phyloP scores from a whole-genome alignment of 2,797 vertebrate species.

The Pogoniulus pusillus region DNA sequence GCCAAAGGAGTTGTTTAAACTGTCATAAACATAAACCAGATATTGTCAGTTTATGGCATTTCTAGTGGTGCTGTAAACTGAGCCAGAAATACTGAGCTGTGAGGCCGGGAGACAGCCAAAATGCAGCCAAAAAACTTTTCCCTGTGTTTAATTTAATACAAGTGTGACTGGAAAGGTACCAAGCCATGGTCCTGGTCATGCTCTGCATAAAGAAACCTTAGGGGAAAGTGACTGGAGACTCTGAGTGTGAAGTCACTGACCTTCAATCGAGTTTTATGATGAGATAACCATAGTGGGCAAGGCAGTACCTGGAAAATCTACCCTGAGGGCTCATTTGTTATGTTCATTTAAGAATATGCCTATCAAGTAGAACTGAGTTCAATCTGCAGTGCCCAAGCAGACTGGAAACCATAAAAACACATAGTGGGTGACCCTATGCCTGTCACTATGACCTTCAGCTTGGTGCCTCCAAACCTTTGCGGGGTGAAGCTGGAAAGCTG shows the following conservation, averaged over 20 bases:
- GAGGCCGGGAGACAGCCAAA: background rate
- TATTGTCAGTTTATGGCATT: slow-evolving; percentile 52
- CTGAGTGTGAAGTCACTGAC: background rate
- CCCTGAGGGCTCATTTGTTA: background rate
- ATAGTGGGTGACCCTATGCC: background rate
- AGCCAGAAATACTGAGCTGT: slow-evolving; percentile 23
- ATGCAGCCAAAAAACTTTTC: slow-evolving; percentile 39
- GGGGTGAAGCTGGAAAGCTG: background rate
- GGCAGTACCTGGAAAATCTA: background rate
- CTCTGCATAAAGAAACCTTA: background rate
- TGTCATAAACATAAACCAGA: slow-evolving; percentile 66
- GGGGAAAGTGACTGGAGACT: slow-evolving; percentile 14
- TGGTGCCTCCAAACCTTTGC: background rate
- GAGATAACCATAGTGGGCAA: background rate
- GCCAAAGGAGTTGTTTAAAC: slow-evolving; percentile 43
- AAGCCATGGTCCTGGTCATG: background rate
- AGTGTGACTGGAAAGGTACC: slow-evolving; percentile 38
- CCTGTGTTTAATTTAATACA: slow-evolving; percentile 38
- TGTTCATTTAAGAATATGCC: background rate
- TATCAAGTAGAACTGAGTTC: background rate
- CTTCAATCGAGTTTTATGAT: background rate
- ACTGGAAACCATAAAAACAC: background rate
- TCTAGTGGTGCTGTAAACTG: slow-evolving; percentile 39
- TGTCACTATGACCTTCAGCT: background rate
- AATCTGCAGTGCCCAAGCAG: background rate